phyloP scores from a whole-genome alignment of 2,113 vertebrate species.

The Sceloporus tristichus region DNA sequence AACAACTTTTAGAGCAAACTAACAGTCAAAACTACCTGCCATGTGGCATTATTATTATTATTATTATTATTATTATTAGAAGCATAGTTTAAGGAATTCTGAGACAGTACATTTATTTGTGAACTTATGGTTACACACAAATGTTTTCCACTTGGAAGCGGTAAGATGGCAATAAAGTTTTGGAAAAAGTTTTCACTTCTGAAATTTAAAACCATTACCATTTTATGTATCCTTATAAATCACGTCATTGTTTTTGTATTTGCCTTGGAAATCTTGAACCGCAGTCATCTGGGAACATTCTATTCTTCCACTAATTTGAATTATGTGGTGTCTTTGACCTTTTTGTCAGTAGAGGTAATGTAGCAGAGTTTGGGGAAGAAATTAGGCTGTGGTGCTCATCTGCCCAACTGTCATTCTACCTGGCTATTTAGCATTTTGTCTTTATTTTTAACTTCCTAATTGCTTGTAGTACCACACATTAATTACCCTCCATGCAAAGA shows the following conservation, averaged over 20 bases:
- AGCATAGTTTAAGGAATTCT: background rate
- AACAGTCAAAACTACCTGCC: background rate
- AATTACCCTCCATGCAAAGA: constrained; percentile 53
- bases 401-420: constrained; percentile 9
- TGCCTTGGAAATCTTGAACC: constrained; percentile 1
- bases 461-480: constrained; percentile 46
- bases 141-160: background rate
- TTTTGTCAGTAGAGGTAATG: constrained; percentile 18
- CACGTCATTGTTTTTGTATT: background rate
- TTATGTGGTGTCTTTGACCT: constrained; percentile 32
- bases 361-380: constrained; percentile 5
- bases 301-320: constrained; percentile 22
- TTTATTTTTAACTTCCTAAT: constrained; percentile 44
- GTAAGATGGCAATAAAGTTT: background rate
- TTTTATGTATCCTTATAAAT: background rate
- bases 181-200: background rate
- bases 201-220: constrained; percentile 4
- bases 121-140: background rate
- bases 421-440: constrained; percentile 28
- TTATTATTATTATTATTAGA: background rate
- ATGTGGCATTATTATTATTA: background rate
- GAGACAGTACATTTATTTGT: background rate
- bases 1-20: background rate
- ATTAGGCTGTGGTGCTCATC: constrained; percentile 22
- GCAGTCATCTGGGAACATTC: background rate